Evolutionary conservation across 2,888 invertebrate species (phyloP).

Genomic region (Pandemis heparana): DNA sequence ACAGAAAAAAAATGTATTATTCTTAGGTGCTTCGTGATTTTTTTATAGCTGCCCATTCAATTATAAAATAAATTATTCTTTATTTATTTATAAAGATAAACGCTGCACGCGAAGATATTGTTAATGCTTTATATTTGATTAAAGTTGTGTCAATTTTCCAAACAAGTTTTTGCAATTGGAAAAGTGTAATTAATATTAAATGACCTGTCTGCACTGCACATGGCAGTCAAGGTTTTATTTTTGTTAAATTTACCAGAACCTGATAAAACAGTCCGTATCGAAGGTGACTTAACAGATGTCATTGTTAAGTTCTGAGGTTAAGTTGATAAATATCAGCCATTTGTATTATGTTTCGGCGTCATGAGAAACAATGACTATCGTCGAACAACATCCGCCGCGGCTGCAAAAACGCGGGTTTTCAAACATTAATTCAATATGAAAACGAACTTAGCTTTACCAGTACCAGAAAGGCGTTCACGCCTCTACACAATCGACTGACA

Average conservation of each 20-base stretch:
- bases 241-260: slow-evolving; percentile 2
- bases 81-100: background rate
- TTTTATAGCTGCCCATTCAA: too few relatives aligned
- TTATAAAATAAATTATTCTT: too few relatives aligned
- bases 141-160: too few relatives aligned
- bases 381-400: slow-evolving; percentile 55
- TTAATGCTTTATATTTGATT: background rate
- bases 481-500: background rate
- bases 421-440: slow-evolving; percentile 33
- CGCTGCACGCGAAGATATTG: background rate
- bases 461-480: background rate
- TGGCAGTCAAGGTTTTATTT: background rate
- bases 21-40: too few relatives aligned
- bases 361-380: slow-evolving; percentile 57
- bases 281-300: slow-evolving; percentile 47
- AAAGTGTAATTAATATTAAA: background rate
- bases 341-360: slow-evolving; percentile 52
- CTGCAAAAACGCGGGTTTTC: slow-evolving; percentile 39
- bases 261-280: background rate
- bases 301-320: slow-evolving; percentile 48
- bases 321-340: slow-evolving; percentile 56
- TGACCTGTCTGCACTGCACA: background rate
- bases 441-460: background rate
- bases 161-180: background rate
- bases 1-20: too few relatives aligned